Percentiles rank a stretch among this genome's conserved stretches.
phyloP scores from a whole-genome alignment of 2,113 vertebrate genomes.

The Toxostoma redivivum region DNA sequence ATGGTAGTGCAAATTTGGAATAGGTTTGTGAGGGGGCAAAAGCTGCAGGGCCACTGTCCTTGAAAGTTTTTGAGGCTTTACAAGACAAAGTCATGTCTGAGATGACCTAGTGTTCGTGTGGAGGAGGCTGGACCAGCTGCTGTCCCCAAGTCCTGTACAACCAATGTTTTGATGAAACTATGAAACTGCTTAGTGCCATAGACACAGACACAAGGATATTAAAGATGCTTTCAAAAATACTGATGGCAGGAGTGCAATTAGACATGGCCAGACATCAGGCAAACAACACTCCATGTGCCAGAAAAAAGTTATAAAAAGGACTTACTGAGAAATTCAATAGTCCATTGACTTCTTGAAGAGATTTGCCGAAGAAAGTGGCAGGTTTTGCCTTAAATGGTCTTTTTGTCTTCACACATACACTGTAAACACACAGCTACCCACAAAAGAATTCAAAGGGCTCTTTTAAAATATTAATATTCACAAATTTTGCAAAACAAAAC shows the following conservation, averaged over 20 bases:
- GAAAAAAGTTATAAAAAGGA: background rate
- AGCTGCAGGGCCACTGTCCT: background rate
- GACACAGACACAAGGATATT: background rate
- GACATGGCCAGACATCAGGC: background rate
- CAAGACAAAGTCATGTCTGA: background rate
- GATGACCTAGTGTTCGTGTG: accelerated
- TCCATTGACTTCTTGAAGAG: background rate
- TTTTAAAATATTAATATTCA: background rate
- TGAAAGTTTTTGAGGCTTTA: background rate
- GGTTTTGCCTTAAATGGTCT: background rate
- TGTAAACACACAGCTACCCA: background rate
- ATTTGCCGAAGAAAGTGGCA: background rate
- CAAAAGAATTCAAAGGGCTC: background rate
- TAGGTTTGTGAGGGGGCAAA: background rate
- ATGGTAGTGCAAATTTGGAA: background rate
- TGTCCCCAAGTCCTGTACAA: background rate
- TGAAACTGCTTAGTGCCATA: background rate
- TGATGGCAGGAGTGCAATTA: background rate
- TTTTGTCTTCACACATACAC: background rate
- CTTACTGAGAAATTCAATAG: background rate
- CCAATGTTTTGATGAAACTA: background rate
- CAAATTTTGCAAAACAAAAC: background rate
- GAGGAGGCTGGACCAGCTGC: background rate
- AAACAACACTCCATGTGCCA: background rate
- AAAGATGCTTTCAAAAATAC: background rate